These are phyloP conservation scores for Coleophora deauratella DNA, from an alignment of 2,888 invertebrate species.

Conservation along the genomic window DNA sequence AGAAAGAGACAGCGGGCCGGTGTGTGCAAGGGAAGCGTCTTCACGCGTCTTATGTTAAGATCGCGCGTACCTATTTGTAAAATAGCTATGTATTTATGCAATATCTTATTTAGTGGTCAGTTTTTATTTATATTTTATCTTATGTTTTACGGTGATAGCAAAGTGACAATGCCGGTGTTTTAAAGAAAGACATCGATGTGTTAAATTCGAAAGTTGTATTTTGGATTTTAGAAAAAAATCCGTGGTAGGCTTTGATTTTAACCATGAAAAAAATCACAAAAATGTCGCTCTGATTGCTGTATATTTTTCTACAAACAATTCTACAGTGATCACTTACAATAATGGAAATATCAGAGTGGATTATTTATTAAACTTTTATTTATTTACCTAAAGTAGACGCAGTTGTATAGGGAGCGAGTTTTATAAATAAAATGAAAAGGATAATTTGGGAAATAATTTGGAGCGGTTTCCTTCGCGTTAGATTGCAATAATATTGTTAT, in stretches of 20 bases:
- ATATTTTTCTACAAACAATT: slow-evolving; percentile 52
- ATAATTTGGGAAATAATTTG: slow-evolving; percentile 24
- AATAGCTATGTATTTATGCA: slow-evolving; percentile 41
- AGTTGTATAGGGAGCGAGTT: slow-evolving; percentile 34
- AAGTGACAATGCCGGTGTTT: slow-evolving; percentile 39
- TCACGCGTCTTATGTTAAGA: slow-evolving; percentile 47
- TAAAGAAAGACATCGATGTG: too few species aligned
- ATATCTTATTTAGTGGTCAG: slow-evolving; percentile 20
- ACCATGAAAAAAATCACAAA: too few species aligned
- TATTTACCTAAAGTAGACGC: slow-evolving; percentile 52
- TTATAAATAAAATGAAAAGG: slow-evolving; percentile 18
- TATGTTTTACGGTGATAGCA: slow-evolving; percentile 33
- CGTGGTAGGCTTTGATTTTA: too few species aligned
- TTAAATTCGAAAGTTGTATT: background rate
- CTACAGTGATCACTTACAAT: slow-evolving; percentile 50
- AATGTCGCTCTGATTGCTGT: slow-evolving; percentile 4
- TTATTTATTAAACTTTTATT: slow-evolving; percentile 37
- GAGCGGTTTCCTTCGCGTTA: slow-evolving; percentile 33
- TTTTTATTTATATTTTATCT: slow-evolving; percentile 27
- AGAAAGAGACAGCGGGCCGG: slow-evolving; percentile 6
- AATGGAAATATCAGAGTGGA: slow-evolving; percentile 28
- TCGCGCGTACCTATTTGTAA: slow-evolving; percentile 22
- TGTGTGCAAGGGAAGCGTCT: slow-evolving; percentile 16
- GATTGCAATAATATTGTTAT: slow-evolving; percentile 6
- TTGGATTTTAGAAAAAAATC: slow-evolving; percentile 8